phyloP scores from a whole-genome alignment of 2,888 invertebrate genomes.

The Alentia gelatinosa region DNA sequence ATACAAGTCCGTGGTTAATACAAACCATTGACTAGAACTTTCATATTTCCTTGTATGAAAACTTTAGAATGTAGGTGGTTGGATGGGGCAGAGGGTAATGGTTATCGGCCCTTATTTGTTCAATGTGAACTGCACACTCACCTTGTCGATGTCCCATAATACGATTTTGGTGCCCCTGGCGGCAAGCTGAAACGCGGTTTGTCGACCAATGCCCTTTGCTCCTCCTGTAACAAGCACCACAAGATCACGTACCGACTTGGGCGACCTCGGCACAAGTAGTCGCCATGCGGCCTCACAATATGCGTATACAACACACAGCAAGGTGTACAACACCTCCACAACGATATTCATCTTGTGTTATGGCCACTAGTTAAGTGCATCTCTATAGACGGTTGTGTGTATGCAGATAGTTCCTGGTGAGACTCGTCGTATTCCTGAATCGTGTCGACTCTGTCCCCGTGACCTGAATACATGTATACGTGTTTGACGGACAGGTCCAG shows the following conservation, averaged over 20 bases:
- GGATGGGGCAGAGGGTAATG: not conserved
- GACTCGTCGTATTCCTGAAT: too few species aligned
- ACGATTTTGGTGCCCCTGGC: not conserved
- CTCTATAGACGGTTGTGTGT: too few species aligned
- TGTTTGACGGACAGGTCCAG: too few species aligned
- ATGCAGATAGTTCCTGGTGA: too few species aligned
- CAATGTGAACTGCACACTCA: not conserved
- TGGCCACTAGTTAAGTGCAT: too few species aligned
- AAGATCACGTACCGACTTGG: not conserved
- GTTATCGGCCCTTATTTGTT: not conserved
- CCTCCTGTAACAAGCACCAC: not conserved
- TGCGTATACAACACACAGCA: not conserved
- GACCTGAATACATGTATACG: too few species aligned
- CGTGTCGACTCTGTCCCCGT: too few species aligned
- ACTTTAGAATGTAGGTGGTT: not conserved
- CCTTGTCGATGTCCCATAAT: not conserved
- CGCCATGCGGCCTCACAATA: not conserved
- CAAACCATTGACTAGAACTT: not conserved
- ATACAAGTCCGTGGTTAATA: too few species aligned
- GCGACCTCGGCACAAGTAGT: not conserved
- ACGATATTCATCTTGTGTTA: not conserved
- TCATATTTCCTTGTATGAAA: not conserved
- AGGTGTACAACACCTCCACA: not conserved
- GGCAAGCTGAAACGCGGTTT: not conserved
- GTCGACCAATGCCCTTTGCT: not conserved